phyloP scores from a whole-genome alignment of 2,797 vertebrate species.

The Brachyalestes nurse region DNA sequence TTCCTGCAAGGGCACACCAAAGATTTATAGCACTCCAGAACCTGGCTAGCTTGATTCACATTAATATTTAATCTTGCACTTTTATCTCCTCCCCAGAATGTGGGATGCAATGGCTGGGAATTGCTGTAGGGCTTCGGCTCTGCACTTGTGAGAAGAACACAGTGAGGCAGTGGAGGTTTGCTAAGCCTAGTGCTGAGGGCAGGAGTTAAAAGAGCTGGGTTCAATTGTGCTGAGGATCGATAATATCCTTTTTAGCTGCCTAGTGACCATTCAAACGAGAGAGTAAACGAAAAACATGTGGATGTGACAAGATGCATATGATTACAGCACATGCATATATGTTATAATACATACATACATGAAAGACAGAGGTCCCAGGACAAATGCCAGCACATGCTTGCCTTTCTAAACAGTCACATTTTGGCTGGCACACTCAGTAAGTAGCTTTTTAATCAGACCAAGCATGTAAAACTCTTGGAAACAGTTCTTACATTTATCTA shows the following conservation, averaged over 20 bases:
- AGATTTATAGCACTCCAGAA: constrained; percentile 65
- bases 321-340: not conserved
- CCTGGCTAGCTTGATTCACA: constrained; percentile 56
- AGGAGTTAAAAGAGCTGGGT: constrained; percentile 53
- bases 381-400: too few relatives aligned
- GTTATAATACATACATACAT: not conserved
- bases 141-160: constrained; percentile 30
- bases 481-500: not conserved
- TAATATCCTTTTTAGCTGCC: constrained; percentile 48
- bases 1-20: constrained; percentile 33
- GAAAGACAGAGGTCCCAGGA: not conserved
- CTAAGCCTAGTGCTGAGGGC: constrained; percentile 43
- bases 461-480: not conserved
- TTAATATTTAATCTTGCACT: constrained; percentile 69
- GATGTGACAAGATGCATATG: not conserved
- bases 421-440: not conserved
- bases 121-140: constrained; percentile 57
- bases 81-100: constrained; percentile 62
- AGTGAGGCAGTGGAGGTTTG: constrained; percentile 34
- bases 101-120: constrained; percentile 44
- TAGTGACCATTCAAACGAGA: constrained; percentile 6
- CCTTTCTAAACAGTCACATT: constrained; percentile 9
- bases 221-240: constrained; percentile 48
- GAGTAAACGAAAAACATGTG: too few relatives aligned
- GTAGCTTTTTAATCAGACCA: not conserved